Percentiles rank a stretch among this genome's conserved stretches.
Conservation (phyloP, 2,797 vertebrate genomes). For the Oreonectes daqikongensis region DNA sequence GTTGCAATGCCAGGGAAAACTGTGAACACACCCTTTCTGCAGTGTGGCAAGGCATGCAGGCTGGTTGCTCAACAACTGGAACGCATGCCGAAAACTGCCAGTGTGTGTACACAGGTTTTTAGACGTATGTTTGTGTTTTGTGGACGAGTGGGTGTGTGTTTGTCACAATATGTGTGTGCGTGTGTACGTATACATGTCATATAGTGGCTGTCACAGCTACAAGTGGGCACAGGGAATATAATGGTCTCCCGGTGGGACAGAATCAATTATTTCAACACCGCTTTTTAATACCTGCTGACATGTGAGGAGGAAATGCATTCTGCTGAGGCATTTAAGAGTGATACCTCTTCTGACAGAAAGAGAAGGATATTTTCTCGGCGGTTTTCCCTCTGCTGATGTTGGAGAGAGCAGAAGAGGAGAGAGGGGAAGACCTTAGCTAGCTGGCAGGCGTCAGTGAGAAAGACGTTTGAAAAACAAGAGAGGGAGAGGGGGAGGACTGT, state of each 20-base stretch:
- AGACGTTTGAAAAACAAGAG: conserved; percentile 18
- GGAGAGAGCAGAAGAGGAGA: background rate
- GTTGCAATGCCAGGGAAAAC: conserved; percentile 29
- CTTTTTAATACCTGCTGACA: conserved; percentile 51
- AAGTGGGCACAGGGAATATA: conserved; percentile 46
- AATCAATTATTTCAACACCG: conserved; percentile 55
- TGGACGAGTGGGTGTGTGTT: background rate
- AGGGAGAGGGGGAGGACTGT: conserved; percentile 39
- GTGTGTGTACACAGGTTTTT: background rate
- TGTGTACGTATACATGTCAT: background rate
- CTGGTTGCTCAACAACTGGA: conserved; percentile 1
- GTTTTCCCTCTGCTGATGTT: conserved; percentile 10
- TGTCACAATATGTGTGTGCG: conserved; percentile 9
- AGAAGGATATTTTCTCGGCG: background rate
- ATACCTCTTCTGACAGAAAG: conserved; percentile 16
- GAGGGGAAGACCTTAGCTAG: conserved; percentile 37
- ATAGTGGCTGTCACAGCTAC: conserved; percentile 32
- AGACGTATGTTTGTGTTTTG: conserved; percentile 4
- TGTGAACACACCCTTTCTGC: conserved; percentile 7
- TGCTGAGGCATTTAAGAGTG: conserved; percentile 20
- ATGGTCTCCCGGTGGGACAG: conserved; percentile 42
- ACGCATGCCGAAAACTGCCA: background rate
- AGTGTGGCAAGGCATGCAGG: background rate
- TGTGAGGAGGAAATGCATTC: conserved; percentile 17
- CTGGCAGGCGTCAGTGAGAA: conserved; percentile 47